phyloP scores from a whole-genome alignment of 2,113 vertebrate genomes.

The Chionis minor region DNA sequence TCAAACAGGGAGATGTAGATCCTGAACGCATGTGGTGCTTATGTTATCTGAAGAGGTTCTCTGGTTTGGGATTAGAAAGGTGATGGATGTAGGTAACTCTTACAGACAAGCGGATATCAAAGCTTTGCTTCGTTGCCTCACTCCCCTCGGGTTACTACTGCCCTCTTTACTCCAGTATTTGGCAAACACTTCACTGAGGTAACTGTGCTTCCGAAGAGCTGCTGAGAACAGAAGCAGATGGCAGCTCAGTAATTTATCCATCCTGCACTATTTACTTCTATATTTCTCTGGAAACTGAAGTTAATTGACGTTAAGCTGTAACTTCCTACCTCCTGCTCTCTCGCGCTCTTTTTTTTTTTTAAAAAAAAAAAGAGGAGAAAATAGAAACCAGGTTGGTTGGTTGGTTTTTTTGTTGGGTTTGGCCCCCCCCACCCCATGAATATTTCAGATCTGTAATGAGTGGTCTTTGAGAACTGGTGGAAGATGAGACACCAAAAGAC shows the following conservation, averaged over 20 bases:
- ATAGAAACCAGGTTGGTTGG: neutral
- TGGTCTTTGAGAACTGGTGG: neutral
- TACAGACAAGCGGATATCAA: neutral
- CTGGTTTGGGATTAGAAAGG: neutral
- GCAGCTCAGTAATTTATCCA: neutral
- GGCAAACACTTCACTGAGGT: neutral
- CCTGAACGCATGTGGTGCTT: fast-evolving
- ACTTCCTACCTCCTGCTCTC: neutral
- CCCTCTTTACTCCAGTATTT: neutral
- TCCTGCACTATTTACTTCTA: neutral
- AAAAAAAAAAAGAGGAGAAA: neutral
- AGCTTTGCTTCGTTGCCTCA: neutral
- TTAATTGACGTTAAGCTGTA: slow-evolving; percentile 3
- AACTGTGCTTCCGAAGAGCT: neutral
- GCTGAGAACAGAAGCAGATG: slow-evolving; percentile 2
- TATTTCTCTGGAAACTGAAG: slow-evolving; percentile 16
- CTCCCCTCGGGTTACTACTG: neutral
- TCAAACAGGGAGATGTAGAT: neutral
- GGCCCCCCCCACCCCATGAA: neutral
- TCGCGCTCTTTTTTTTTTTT: neutral
- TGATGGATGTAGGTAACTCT: neutral
- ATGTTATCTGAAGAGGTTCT: neutral
- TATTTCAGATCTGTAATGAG: neutral
- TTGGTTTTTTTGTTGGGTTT: neutral
- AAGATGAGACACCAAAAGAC: neutral